Conservation (phyloP, 2,113 vertebrate genomes). For the Catharus minimus region DNA sequence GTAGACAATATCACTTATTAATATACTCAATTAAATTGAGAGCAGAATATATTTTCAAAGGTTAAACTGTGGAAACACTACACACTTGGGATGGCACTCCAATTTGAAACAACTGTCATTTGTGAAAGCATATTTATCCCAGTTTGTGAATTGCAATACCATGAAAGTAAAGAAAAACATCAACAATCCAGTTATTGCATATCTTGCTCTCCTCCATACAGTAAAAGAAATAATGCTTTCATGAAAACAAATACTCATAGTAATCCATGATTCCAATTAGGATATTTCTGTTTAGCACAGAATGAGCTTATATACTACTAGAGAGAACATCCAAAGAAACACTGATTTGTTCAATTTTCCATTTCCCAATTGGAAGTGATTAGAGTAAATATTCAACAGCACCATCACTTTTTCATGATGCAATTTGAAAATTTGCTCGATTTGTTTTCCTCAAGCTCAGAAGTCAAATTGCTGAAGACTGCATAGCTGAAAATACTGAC, state of each 20-base stretch:
- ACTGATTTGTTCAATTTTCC: neutral
- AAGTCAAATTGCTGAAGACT: neutral
- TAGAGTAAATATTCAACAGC: neutral
- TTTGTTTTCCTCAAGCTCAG: neutral
- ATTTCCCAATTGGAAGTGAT: neutral
- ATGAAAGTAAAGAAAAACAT: neutral
- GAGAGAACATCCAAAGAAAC: neutral
- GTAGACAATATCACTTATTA: neutral
- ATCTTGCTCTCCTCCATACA: neutral
- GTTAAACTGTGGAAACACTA: neutral
- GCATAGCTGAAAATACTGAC: neutral
- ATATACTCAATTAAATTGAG: neutral
- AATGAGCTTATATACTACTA: neutral
- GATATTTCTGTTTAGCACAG: neutral
- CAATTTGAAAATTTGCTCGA: neutral
- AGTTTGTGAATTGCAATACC: neutral
- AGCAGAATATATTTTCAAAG: neutral
- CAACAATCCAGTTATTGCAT: neutral
- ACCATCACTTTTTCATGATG: neutral
- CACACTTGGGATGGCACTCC: neutral
- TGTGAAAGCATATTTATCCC: neutral
- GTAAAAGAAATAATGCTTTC: neutral
- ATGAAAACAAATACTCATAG: neutral
- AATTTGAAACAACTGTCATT: neutral
- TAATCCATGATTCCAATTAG: neutral